Evolutionary conservation across 2,888 invertebrate genomes (phyloP), one percentile per base, ranked within the genome.

Genomic region (Zeuzera pyrina): DNA sequence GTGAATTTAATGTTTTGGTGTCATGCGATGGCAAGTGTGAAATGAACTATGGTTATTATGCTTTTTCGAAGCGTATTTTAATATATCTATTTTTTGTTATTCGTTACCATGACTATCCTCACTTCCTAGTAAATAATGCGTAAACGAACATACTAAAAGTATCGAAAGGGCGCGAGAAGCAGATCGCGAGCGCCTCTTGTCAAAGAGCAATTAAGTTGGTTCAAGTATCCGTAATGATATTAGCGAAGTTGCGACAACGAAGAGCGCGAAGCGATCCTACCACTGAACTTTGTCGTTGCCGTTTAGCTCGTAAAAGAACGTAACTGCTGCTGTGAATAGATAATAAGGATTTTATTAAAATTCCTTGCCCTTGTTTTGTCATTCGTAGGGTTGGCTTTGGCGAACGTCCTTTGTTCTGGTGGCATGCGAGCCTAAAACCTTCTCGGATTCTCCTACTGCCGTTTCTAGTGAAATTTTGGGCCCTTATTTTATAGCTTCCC

Each of bases 281-380:
- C 56, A 61, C 58, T 52, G 36, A 69, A 66, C 57, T 71, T 68
- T 48, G 49, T 45, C 59, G 55, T 59, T 54, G 52, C 59, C 63
- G 51, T 65, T 63, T 57, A 52, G 57, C 66, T 74, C 74, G 69
- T 78, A 74, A 76, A 77, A 74, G 72, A 62, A 61, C 66, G 65
- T 68, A 66, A 77, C 70, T 69, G 67, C 63, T 65, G 64, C 62
- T 63, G 58, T 73, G 76, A 79, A 78, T 79, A 76, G 72, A 70
- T 77, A 78, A 78, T 77, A 76, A 73, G 74, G 69, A 66, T 78
- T 78, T 74, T 78, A 81, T 78, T 77, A 79, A 81, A 78, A 77
- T 78, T 77, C 72, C 74, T 69, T 67, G 68, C 57, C 71, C 72
- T 73, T 77, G 71, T 77, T 71, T 69, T 62, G 67, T 59, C 55